phyloP scores from a whole-genome alignment of 2,888 invertebrate genomes.

The Trachelus iudaicus region DNA sequence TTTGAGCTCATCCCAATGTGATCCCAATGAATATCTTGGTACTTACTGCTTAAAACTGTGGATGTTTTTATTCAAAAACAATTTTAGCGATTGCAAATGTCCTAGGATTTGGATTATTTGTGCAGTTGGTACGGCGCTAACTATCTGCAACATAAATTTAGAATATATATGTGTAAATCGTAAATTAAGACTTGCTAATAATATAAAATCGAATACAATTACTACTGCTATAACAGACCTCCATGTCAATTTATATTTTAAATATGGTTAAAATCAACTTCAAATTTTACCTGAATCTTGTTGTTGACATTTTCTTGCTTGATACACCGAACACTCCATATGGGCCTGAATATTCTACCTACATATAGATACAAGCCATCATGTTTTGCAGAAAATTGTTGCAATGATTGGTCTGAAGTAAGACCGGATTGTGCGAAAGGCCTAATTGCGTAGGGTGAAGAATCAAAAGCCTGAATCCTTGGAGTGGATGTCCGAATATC shows the following conservation, averaged over 20 bases:
- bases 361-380: conserved; percentile 94
- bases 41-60: conserved; percentile 63
- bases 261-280: too few species aligned
- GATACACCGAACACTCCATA: conserved; percentile 88
- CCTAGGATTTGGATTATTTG: conserved; percentile 73
- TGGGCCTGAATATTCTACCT: conserved; percentile 85
- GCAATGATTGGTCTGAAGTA: conserved; percentile 47
- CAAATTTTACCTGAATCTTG: conserved; percentile 43
- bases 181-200: too few species aligned
- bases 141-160: conserved; percentile 38
- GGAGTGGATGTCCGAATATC: conserved; percentile 60
- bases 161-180: too few species aligned
- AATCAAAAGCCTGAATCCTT: conserved; percentile 45
- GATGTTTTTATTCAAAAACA: conserved; percentile 80
- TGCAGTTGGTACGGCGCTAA: conserved; percentile 50
- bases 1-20: too few species aligned
- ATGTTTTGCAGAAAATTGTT: conserved; percentile 83
- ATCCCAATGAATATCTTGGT: neutral
- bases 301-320: conserved; percentile 65
- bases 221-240: too few species aligned
- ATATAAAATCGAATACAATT: too few species aligned
- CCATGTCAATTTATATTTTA: too few species aligned
- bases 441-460: conserved; percentile 34
- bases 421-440: conserved; percentile 41
- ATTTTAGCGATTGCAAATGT: conserved; percentile 79